These are phyloP conservation scores for Aphelenchoides fujianensis DNA, from an alignment of 1,140 invertebrate genomes.

Conservation along the genomic window DNA sequence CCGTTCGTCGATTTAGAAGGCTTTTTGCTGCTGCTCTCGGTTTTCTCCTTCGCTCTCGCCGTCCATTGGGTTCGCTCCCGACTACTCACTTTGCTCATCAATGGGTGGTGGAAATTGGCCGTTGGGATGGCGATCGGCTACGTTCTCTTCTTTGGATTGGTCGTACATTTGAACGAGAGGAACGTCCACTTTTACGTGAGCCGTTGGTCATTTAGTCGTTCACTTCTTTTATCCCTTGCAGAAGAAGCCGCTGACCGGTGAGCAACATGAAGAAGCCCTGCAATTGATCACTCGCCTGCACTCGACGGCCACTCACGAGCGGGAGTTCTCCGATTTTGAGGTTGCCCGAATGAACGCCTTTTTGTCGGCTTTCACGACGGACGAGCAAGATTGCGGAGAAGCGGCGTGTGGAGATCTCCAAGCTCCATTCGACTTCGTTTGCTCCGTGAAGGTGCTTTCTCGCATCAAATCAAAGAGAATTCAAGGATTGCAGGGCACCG, in stretches of 20 bases:
- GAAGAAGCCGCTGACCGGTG: background rate
- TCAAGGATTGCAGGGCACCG: background rate
- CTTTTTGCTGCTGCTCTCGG: background rate
- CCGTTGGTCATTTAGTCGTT: no score
- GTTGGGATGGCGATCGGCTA: background rate
- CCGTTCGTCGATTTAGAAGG: background rate
- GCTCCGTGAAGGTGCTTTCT: background rate
- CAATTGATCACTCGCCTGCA: background rate
- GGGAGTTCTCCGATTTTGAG: background rate
- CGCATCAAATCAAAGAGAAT: background rate
- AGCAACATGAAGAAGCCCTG: background rate
- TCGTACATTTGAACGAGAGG: no score
- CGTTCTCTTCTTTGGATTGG: no score
- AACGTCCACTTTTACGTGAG: no score
- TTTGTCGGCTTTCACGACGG: background rate
- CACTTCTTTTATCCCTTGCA: no score
- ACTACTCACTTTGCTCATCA: background rate
- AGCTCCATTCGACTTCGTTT: conserved; percentile 8
- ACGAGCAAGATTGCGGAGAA: background rate
- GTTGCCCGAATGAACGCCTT: background rate
- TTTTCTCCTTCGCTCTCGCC: background rate
- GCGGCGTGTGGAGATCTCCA: background rate
- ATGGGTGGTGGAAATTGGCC: background rate
- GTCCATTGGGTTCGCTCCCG: background rate
- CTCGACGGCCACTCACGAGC: background rate